phyloP scores from a whole-genome alignment of 2,888 invertebrate genomes.

The Drymonia ruficornis region DNA sequence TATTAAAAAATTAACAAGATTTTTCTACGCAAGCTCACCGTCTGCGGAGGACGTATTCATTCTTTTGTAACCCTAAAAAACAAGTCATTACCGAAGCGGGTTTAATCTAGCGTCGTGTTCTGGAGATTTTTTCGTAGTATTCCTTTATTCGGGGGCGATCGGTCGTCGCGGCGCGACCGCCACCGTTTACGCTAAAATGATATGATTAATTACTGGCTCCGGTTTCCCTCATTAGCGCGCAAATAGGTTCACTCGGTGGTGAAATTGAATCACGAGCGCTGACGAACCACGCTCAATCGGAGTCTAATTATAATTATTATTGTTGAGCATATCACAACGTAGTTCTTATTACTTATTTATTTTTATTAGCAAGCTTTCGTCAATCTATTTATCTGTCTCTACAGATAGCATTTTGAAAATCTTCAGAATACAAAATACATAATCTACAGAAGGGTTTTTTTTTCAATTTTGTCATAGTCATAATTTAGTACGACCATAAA shows the following conservation, averaged over 20 bases:
- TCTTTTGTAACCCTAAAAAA: conserved; percentile 83
- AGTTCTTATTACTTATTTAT: too few species aligned
- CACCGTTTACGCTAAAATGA: conserved; percentile 79
- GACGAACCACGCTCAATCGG: conserved; percentile 64
- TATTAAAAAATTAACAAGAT: conserved; percentile 78
- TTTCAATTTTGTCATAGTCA: neutral
- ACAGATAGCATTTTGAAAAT: too few species aligned
- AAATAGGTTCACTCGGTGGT: conserved; percentile 80
- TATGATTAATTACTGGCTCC: conserved; percentile 81
- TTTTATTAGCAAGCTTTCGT: too few species aligned
- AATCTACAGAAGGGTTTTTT: too few species aligned
- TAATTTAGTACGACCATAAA: neutral
- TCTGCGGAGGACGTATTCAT: conserved; percentile 80
- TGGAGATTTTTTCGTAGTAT: conserved; percentile 73
- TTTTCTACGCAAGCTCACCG: conserved; percentile 57
- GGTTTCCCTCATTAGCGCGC: conserved; percentile 80
- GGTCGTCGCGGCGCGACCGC: conserved; percentile 64
- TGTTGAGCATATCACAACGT: conserved; percentile 16
- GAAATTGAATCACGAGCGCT: conserved; percentile 77
- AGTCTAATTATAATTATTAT: conserved; percentile 78
- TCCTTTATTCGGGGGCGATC: conserved; percentile 78
- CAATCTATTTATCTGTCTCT: too few species aligned
- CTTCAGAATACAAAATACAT: too few species aligned
- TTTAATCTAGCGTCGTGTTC: conserved; percentile 76
- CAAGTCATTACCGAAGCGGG: conserved; percentile 82